Evolutionary conservation across 1,140 invertebrate genomes (phyloP), one percentile per base, ranked within the genome.

Genomic region (Trissolcus basalis): DNA sequence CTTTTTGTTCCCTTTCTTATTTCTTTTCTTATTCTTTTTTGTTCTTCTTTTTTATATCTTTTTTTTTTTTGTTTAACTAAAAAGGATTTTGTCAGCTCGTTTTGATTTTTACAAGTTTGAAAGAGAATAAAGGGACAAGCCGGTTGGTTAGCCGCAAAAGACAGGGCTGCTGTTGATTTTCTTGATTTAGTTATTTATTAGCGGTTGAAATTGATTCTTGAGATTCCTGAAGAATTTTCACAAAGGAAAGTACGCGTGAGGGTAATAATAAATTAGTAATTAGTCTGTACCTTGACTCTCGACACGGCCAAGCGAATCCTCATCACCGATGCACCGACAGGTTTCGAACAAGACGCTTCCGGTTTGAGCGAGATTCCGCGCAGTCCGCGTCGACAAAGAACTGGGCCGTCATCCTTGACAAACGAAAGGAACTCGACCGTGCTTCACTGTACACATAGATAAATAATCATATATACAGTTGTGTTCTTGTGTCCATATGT

Each of bases 371-470:
- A 67, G 74, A 70, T 70, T 75, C 72, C 60, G 39, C 33, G n/a
- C 61, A 51, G 54, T 60, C 53, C 64, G 54, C 50, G 41, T 71
- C 74, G 67, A 77, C 67, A 77, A 71, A 77, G 67, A 77, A 70
- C 60, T 61, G 36, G 67, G 67, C 73, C 67, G 73, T 70, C 73
- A 76, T 76, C 73, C 73, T 76, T 76, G 73, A 77, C 67, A 77
- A 77, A 77, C 74, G 67, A 77, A 76, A 76, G 73, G 65, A 74
- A 68, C 71, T 63, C 71, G 53, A 74, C 58, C 71, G 58, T 10
- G 16, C 47, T 56, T n/a, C 12, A 27, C 27, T 15, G 64, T 41
- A 39, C 47, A 56, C 51, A 60, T 44, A 13, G 51, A 32, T 32
- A 48, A 39, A 36, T 27, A 45, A 41, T 45, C 16, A 41, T 47